phyloP scores from a whole-genome alignment of 1,140 invertebrate species.

The Pseudachorutes palmiensis region DNA sequence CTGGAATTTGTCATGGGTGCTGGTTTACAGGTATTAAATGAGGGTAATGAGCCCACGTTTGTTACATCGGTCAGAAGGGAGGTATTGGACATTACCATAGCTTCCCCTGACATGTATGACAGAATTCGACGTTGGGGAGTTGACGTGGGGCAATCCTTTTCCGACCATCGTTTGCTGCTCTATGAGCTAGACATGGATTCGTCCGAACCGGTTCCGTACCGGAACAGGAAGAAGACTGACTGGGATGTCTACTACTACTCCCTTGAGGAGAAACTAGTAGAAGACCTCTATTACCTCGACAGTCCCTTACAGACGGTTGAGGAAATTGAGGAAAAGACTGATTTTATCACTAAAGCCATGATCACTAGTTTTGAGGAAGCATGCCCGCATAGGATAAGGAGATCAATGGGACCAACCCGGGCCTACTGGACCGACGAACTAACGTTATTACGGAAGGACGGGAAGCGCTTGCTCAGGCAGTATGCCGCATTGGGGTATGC shows the following conservation, averaged over 20 bases:
- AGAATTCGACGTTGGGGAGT: slow-evolving; percentile 17
- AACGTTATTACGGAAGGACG: background rate
- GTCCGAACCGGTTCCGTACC: background rate
- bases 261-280: background rate
- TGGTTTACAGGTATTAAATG: slow-evolving; percentile 12
- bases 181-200: background rate
- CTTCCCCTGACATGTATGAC: background rate
- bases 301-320: no score
- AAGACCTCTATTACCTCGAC: background rate
- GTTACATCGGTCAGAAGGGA: slow-evolving; percentile 4
- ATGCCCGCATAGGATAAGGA: slow-evolving; percentile 6
- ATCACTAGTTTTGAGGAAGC: background rate
- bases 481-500: background rate
- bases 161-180: slow-evolving; percentile 20
- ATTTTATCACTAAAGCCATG: background rate
- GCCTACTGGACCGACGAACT: slow-evolving; percentile 18
- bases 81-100: slow-evolving; percentile 25
- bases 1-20: slow-evolving; percentile 12
- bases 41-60: slow-evolving; percentile 20
- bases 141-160: slow-evolving; percentile 19
- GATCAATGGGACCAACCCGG: background rate
- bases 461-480: background rate
- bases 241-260: slow-evolving; percentile 5
- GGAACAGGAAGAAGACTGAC: slow-evolving; percentile 23
- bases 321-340: slow-evolving; percentile 10